Conservation (phyloP, 2,797 vertebrate genomes). For the Sebastes iracundus region DNA sequence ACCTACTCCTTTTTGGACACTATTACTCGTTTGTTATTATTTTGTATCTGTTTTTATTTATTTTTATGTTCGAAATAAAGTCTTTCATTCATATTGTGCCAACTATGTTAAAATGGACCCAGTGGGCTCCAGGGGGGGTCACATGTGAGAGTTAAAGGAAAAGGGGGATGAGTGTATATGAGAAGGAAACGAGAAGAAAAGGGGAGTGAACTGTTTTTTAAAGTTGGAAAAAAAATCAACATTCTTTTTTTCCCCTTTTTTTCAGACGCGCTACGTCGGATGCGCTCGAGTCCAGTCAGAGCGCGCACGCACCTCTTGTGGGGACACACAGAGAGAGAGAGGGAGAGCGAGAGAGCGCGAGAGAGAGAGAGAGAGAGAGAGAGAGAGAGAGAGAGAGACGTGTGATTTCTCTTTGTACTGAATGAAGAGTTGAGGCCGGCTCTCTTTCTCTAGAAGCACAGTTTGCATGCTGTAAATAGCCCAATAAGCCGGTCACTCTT, state of each 20-base stretch:
- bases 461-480: constrained; percentile 65
- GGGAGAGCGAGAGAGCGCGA: neutral
- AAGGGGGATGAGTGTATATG: no score
- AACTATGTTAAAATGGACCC: neutral
- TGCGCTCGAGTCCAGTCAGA: constrained; percentile 43
- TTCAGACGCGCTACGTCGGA: constrained; percentile 37
- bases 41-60: no score
- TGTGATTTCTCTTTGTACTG: constrained; percentile 76
- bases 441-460: constrained; percentile 43
- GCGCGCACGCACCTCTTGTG: constrained; percentile 60
- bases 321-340: neutral
- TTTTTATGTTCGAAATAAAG: no score
- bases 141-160: neutral
- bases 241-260: neutral
- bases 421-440: constrained; percentile 62
- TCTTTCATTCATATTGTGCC: neutral
- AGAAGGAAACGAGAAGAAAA: neutral
- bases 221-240: neutral
- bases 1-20: no score
- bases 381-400: constrained; percentile 29
- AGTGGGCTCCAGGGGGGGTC: neutral
- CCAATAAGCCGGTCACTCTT: constrained; percentile 55
- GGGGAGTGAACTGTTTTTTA: neutral
- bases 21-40: no score
- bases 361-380: constrained; percentile 31